Evolutionary conservation across 2,888 invertebrate genomes (phyloP).

Genomic region (Troglohyphantes excavatus): DNA sequence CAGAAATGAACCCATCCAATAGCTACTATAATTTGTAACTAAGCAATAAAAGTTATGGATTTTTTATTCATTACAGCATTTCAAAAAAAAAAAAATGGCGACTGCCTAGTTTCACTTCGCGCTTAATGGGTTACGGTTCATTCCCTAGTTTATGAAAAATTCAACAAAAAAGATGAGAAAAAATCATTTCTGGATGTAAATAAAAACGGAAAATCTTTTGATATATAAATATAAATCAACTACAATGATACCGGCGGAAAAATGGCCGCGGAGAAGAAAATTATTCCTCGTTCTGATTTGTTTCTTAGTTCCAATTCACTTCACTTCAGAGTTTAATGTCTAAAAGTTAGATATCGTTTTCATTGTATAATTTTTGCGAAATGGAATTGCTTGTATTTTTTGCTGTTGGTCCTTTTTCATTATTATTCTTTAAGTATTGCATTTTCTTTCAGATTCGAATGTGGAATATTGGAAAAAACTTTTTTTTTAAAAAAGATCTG

Average conservation of each 20-base stretch:
- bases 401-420: constrained; percentile 16
- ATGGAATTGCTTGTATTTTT: constrained; percentile 36
- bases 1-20: not conserved
- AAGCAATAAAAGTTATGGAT: constrained; percentile 71
- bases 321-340: constrained; percentile 65
- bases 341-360: constrained; percentile 74
- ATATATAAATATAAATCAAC: constrained; percentile 70
- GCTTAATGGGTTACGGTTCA: constrained; percentile 72
- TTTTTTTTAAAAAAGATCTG: not conserved
- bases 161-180: constrained; percentile 49
- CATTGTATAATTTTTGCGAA: constrained; percentile 69
- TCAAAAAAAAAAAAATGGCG: constrained; percentile 26
- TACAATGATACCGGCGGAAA: constrained; percentile 56
- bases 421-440: constrained; percentile 46
- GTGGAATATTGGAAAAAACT: constrained; percentile 62
- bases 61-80: constrained; percentile 72
- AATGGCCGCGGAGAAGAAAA: constrained; percentile 42
- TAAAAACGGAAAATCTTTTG: constrained; percentile 20
- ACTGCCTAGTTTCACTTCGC: not conserved
- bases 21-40: constrained; percentile 24
- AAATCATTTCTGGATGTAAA: constrained; percentile 25
- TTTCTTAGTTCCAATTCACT: constrained; percentile 72
- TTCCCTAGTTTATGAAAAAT: constrained; percentile 72
- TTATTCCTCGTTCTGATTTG: constrained; percentile 72
- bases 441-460: constrained; percentile 52